phyloP scores from a whole-genome alignment of 2,113 vertebrate species.

The Thamnaconus septentrionalis region DNA sequence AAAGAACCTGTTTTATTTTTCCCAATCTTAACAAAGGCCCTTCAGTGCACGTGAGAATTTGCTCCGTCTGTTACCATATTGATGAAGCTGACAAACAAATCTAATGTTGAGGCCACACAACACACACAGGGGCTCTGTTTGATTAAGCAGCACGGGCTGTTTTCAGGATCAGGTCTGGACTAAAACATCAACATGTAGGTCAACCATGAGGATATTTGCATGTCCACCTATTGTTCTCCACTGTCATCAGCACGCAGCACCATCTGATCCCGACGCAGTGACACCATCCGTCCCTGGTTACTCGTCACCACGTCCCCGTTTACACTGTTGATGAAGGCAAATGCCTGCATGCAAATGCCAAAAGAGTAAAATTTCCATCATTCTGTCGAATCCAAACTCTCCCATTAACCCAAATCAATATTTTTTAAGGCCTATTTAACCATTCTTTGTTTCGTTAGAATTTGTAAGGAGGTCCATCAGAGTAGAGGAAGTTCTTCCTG shows the following conservation, averaged over 20 bases:
- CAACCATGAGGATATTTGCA: slow-evolving; percentile 60
- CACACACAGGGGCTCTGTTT: slow-evolving; percentile 19
- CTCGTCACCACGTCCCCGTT: not conserved
- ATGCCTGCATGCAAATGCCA: not conserved
- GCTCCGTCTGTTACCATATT: too few relatives aligned
- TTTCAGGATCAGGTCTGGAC: slow-evolving; percentile 65
- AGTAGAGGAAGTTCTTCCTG: too few relatives aligned
- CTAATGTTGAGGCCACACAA: not conserved
- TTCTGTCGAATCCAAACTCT: too few relatives aligned
- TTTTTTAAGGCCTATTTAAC: too few relatives aligned
- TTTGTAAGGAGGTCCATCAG: too few relatives aligned
- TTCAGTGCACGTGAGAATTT: too few relatives aligned
- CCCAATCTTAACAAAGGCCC: too few relatives aligned
- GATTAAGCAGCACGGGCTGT: slow-evolving; percentile 44
- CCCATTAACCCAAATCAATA: too few relatives aligned
- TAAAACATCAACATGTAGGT: slow-evolving; percentile 59
- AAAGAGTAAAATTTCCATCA: not conserved
- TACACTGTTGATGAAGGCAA: not conserved
- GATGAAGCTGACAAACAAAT: too few relatives aligned
- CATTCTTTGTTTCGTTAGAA: too few relatives aligned
- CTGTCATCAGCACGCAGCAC: slow-evolving; percentile 41
- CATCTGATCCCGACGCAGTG: slow-evolving; percentile 37
- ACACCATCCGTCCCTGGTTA: slow-evolving; percentile 11
- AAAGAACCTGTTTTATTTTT: too few relatives aligned
- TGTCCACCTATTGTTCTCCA: slow-evolving; percentile 48